Evolutionary conservation across 2,888 invertebrate genomes (phyloP).

Genomic region (Tenthredo mesomela): DNA sequence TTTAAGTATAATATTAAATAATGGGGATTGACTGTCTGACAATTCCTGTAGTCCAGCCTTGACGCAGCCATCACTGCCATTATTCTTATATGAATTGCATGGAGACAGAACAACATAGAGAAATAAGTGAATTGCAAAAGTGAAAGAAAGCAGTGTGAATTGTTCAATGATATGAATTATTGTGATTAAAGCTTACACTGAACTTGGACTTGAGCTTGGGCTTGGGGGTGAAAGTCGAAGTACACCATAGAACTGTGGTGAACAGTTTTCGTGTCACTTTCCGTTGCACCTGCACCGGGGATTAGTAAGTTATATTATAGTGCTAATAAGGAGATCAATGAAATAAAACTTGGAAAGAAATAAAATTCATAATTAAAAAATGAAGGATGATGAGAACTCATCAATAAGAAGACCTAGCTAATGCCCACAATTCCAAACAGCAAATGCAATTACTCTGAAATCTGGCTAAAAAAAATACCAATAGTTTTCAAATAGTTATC

Average conservation of each 20-base stretch:
- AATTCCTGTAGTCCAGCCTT: background rate
- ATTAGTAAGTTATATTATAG: slow-evolving; percentile 72
- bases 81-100: background rate
- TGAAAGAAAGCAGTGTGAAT: slow-evolving; percentile 56
- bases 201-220: slow-evolving; percentile 75
- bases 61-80: background rate
- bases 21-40: background rate
- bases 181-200: slow-evolving; percentile 75
- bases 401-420: background rate
- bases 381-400: background rate
- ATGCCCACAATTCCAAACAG: background rate
- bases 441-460: slow-evolving; percentile 4
- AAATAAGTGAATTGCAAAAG: slow-evolving; percentile 49
- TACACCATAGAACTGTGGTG: slow-evolving; percentile 74
- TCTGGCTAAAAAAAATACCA: background rate
- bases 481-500: background rate
- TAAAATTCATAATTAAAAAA: background rate
- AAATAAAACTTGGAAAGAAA: background rate
- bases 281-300: slow-evolving; percentile 75
- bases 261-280: slow-evolving; percentile 73
- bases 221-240: slow-evolving; percentile 73
- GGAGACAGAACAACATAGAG: slow-evolving; percentile 12
- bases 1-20: background rate
- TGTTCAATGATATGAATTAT: slow-evolving; percentile 63
- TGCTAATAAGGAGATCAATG: slow-evolving; percentile 63